Base-by-base conservation (phyloP, 2,888 invertebrate species). In the Heliconius hortense region DNA sequence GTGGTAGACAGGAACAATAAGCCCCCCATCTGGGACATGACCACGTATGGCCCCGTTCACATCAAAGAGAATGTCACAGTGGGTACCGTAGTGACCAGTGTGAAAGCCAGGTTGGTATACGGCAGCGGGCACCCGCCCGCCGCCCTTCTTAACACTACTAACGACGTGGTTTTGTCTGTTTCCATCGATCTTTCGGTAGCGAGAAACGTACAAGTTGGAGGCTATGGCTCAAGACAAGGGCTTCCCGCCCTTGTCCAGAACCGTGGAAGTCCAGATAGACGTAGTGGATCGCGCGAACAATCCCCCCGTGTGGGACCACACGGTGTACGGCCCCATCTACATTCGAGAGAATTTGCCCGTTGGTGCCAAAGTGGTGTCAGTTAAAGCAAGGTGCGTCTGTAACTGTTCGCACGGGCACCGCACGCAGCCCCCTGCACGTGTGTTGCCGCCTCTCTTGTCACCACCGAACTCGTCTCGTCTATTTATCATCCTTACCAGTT, bases 31-130 rank as follows among this genome's bases (percentile, higher is more conserved):
- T 98, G 98, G 98, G 98, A 97, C 96, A 96, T 96, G 95, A 96
- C 96, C 95, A 96, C 97, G 95, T 98, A 98, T 96, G 98, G 98
- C 96, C 98, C 98, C 95, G 98, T 98, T 96, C 97, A 97, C 97
- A 97, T 98, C 96, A 97, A 97, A 96, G 98, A 98, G 97, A 98
- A 98, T 97, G 98, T 98, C 96, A 98, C 98, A 96, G 98, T 98
- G 96, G 98, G 98, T 96, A 98, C 98, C 95, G 97, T 97, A 96
- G 98, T 98, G 96, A 98, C 98, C 96, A 97, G 98, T 95, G 97
- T 98, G 95, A 98, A 98, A 97, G 98, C 98, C 96, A 98, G 98
- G 98, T 97, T 97, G 97, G 97, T 97, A 97, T 97, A 93, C 90
- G 92, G 91, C 90, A 90, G 93, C 92, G 92, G 92, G 92, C 90